Evolutionary conservation across 2,797 vertebrate species (phyloP).

Genomic region (Aulostomus chinensis): DNA sequence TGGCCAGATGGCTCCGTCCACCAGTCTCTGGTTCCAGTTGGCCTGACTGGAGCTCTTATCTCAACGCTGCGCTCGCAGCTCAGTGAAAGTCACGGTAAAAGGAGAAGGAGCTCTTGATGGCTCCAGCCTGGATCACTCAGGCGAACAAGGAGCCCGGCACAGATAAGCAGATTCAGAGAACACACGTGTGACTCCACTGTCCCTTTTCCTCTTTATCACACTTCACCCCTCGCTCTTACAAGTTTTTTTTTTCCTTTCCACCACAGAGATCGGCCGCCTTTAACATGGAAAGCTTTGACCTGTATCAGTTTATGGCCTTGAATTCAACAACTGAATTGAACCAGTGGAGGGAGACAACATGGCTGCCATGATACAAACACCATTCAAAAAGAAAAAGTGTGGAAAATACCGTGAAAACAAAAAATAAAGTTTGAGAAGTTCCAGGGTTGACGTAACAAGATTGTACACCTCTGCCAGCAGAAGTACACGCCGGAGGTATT

Average conservation of each 20-base stretch:
- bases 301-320: constrained; percentile 25
- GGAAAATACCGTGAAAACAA: constrained; percentile 16
- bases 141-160: constrained; percentile 59
- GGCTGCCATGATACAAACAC: too few relatives aligned
- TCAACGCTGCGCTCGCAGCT: constrained; percentile 50
- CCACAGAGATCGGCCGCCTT: constrained; percentile 14
- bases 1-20: constrained; percentile 73
- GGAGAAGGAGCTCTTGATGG: constrained; percentile 39
- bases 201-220: constrained; percentile 51
- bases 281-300: constrained; percentile 37
- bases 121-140: constrained; percentile 58
- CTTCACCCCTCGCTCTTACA: constrained; percentile 23
- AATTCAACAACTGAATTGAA: constrained; percentile 33
- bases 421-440: constrained; percentile 9
- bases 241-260: constrained; percentile 8
- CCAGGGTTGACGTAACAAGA: too few relatives aligned
- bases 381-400: too few relatives aligned
- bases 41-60: constrained; percentile 70
- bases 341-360: constrained; percentile 20
- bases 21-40: constrained; percentile 59
- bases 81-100: constrained; percentile 61
- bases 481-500: constrained; percentile 46
- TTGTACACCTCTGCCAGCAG: too few relatives aligned
- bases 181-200: constrained; percentile 50
- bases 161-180: constrained; percentile 67